Conservation (phyloP, 2,113 vertebrate genomes). For the Leptodactylus fuscus region DNA sequence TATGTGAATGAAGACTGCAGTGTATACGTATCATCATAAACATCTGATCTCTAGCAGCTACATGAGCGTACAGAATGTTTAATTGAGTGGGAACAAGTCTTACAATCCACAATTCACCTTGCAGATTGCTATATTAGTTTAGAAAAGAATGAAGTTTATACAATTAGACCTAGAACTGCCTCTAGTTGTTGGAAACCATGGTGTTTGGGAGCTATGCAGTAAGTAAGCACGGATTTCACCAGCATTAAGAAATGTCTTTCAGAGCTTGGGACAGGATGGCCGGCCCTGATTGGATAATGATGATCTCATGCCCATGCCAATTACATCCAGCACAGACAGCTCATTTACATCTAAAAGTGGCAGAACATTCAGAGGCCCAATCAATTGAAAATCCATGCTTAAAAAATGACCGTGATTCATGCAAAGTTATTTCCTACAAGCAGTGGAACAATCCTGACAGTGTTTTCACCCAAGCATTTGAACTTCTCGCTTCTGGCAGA, state of each 20-base stretch:
- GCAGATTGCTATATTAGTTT: neutral
- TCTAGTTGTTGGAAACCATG: constrained; percentile 55
- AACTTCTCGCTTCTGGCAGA: constrained; percentile 41
- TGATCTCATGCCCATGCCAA: constrained; percentile 60
- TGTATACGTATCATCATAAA: neutral
- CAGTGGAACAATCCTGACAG: constrained; percentile 52
- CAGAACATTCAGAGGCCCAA: constrained; percentile 57
- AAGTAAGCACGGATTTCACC: constrained; percentile 54
- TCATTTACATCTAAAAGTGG: constrained; percentile 62
- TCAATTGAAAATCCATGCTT: constrained; percentile 56
- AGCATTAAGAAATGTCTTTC: constrained; percentile 59
- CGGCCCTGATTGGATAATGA: constrained; percentile 42
- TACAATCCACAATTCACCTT: neutral
- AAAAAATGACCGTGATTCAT: constrained; percentile 58
- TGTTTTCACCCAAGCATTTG: constrained; percentile 58
- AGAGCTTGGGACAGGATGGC: constrained; percentile 52
- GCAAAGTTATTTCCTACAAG: constrained; percentile 61
- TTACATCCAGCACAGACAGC: constrained; percentile 59
- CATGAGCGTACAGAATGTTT: neutral
- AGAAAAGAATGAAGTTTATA: neutral
- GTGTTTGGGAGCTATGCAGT: constrained; percentile 52
- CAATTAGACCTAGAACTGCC: constrained; percentile 31
- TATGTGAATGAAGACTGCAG: neutral
- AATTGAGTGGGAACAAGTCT: neutral
- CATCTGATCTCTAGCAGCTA: neutral